phyloP scores from a whole-genome alignment of 1,140 invertebrate genomes.

The Potamilus streckersoni region DNA sequence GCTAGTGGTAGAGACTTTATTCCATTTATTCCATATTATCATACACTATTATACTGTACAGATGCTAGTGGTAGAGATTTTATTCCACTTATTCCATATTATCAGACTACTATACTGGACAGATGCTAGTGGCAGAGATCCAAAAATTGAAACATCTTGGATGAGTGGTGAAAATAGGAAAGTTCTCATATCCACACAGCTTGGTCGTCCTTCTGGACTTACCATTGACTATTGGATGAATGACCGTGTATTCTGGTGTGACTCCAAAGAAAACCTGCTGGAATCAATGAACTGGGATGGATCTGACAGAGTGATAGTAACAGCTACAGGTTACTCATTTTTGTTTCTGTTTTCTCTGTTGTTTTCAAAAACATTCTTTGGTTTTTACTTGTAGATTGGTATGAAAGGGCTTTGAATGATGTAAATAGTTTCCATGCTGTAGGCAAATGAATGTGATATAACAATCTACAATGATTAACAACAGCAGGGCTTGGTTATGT shows the following conservation, averaged over 20 bases:
- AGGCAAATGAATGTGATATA: not conserved
- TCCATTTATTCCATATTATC: no score
- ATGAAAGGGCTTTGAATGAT: no score
- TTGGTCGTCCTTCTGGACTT: slow-evolving; percentile 88
- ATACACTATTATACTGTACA: no score
- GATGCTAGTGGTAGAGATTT: no score
- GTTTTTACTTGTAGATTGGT: not conserved
- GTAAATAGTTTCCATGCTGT: no score
- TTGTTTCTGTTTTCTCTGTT: not conserved
- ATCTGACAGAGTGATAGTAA: slow-evolving; percentile 78
- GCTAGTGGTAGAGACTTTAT: no score
- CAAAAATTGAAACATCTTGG: slow-evolving; percentile 79
- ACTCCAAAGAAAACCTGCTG: slow-evolving; percentile 93
- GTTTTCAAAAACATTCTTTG: no score
- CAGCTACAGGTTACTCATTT: slow-evolving; percentile 73
- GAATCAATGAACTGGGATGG: slow-evolving; percentile 90
- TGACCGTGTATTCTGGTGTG: slow-evolving; percentile 93
- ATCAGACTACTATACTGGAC: slow-evolving; percentile 87
- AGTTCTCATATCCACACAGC: slow-evolving; percentile 81
- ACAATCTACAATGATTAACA: no score
- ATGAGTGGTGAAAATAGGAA: slow-evolving; percentile 93
- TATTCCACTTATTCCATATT: slow-evolving; percentile 30
- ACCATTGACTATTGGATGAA: slow-evolving; percentile 88
- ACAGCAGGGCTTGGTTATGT: no score
- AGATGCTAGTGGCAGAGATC: slow-evolving; percentile 82